Percentiles rank a stretch among this genome's conserved stretches.
phyloP scores from a whole-genome alignment of 2,113 vertebrate species.

The Shinisaurus crocodilurus region DNA sequence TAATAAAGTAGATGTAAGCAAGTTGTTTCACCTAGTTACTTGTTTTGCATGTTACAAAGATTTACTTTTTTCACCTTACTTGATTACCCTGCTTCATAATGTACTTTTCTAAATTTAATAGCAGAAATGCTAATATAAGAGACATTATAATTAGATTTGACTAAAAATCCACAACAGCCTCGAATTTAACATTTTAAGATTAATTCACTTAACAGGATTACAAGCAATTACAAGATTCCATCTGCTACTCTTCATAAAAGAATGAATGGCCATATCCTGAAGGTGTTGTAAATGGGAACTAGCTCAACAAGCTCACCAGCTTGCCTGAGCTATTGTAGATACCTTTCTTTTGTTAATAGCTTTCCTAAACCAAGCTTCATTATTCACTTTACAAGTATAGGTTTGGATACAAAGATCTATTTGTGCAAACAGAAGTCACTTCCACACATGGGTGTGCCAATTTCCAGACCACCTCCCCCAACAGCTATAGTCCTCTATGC shows the following conservation, averaged over 20 bases:
- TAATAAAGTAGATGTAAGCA: neutral
- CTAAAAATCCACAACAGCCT: neutral
- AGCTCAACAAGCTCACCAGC: neutral
- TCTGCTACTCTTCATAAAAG: neutral
- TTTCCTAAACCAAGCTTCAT: neutral
- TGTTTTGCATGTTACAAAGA: neutral
- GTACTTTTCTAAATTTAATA: neutral
- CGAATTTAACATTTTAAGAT: slow-evolving; percentile 14
- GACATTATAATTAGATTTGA: neutral
- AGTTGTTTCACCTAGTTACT: neutral
- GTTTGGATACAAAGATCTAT: neutral
- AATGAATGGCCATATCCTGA: neutral
- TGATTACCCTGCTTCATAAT: neutral
- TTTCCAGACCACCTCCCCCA: neutral
- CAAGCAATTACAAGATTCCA: neutral
- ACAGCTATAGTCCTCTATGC: neutral
- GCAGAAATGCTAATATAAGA: neutral
- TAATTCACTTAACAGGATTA: slow-evolving; percentile 2
- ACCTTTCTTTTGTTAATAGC: neutral
- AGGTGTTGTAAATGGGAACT: neutral
- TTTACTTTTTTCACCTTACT: neutral
- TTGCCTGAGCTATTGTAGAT: neutral
- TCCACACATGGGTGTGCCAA: neutral
- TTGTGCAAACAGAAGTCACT: neutral
- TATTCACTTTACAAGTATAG: neutral